A percentile compares a stretch with the other conserved stretches of the same genome.
These are phyloP conservation scores for Ganaspis sp. DNA, from an alignment of 1,140 invertebrate species.

Conservation along the genomic window DNA sequence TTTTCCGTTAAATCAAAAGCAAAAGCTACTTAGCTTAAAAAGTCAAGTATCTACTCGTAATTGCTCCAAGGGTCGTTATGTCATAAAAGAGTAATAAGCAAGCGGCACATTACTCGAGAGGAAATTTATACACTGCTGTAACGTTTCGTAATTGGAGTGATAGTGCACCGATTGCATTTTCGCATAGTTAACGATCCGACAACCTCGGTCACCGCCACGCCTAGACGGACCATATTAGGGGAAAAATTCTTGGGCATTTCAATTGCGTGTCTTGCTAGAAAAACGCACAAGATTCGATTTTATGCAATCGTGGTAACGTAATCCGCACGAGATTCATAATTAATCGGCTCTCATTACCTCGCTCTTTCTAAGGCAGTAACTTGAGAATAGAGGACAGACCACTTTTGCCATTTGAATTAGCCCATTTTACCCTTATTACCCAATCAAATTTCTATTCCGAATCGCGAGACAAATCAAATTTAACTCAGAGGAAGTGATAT, in stretches of 20 bases:
- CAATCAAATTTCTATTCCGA: constrained; percentile 42
- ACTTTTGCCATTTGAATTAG: constrained; percentile 45
- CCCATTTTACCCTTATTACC: constrained; percentile 23
- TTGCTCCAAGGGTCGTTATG: constrained; percentile 58
- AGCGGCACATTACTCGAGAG: constrained; percentile 43
- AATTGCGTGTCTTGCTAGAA: constrained; percentile 51
- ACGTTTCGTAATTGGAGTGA: constrained; percentile 72
- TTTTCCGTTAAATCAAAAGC: background rate
- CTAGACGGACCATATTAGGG: constrained; percentile 68
- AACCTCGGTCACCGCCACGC: constrained; percentile 51
- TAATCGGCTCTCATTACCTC: constrained; percentile 53
- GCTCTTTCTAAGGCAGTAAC: constrained; percentile 41
- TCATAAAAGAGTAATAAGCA: constrained; percentile 65
- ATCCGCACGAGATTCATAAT: constrained; percentile 65
- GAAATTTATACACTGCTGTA: constrained; percentile 65
- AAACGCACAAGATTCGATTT: constrained; percentile 54
- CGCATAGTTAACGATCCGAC: constrained; percentile 56
- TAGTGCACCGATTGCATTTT: constrained; percentile 67
- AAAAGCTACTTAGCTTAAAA: too few relatives aligned
- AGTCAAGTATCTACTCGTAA: constrained; percentile 11
- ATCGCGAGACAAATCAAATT: constrained; percentile 34
- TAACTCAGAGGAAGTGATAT: constrained; percentile 45
- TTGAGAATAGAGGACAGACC: constrained; percentile 48
- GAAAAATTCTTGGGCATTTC: constrained; percentile 58
- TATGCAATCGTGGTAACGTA: constrained; percentile 61